These are phyloP conservation scores for Morpho deidamia DNA, from an alignment of 2,888 invertebrate genomes.

Conservation along the genomic window DNA sequence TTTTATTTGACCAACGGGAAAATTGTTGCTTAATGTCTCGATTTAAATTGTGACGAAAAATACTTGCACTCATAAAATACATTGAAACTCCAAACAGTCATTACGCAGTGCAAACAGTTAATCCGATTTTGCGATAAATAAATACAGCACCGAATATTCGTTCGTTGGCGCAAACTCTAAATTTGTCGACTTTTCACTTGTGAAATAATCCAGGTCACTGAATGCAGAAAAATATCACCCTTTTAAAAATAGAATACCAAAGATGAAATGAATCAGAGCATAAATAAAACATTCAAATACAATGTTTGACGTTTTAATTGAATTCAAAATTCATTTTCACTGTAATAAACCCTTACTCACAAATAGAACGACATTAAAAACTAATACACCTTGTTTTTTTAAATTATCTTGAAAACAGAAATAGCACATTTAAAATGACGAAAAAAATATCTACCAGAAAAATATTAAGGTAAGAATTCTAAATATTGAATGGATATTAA, in stretches of 20 bases:
- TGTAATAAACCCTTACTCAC: too few species aligned
- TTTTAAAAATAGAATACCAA: conserved; percentile 4
- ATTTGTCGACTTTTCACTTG: conserved; percentile 10
- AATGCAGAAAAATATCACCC: conserved; percentile 5
- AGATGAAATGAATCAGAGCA: not conserved
- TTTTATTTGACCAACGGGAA: too few species aligned
- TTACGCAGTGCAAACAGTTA: conserved; percentile 14
- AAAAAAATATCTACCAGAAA: too few species aligned
- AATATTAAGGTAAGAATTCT: too few species aligned
- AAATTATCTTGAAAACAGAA: too few species aligned
- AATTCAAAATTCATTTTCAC: too few species aligned
- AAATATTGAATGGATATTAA: too few species aligned
- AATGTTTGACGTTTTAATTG: too few species aligned
- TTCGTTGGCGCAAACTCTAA: conserved; percentile 7
- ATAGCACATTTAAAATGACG: too few species aligned
- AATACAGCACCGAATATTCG: conserved; percentile 13
- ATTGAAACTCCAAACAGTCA: conserved; percentile 15
- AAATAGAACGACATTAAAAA: too few species aligned
- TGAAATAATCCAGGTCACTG: conserved; percentile 15
- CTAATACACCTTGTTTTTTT: too few species aligned
- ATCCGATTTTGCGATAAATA: conserved; percentile 16
- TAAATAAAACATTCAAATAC: too few species aligned
- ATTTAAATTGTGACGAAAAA: conserved; percentile 5
- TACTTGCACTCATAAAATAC: conserved; percentile 8
- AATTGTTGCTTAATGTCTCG: not conserved